Evolutionary conservation across 92 coral and sea anemone genomes (phyloP).

Genomic region (Zoanthus sansibaricus): DNA sequence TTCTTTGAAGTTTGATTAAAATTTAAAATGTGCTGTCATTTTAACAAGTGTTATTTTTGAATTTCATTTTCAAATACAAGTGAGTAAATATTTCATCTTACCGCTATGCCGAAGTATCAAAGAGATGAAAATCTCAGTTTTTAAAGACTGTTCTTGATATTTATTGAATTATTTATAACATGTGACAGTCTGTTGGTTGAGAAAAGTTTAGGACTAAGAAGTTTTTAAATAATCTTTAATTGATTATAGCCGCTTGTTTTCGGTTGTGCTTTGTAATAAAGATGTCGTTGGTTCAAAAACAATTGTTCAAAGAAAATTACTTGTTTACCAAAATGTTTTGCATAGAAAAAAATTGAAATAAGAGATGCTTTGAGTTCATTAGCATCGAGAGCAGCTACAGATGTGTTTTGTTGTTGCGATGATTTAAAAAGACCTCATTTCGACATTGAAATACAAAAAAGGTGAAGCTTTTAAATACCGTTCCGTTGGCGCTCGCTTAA

Average conservation of each 20-base stretch:
- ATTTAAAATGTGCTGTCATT: neutral
- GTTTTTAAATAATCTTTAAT: neutral
- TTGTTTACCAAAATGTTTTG: neutral
- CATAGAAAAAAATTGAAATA: neutral
- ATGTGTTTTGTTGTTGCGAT: neutral
- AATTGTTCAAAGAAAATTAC: neutral
- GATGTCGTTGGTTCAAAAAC: neutral
- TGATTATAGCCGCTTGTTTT: neutral
- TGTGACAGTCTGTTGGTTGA: neutral
- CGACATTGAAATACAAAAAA: neutral
- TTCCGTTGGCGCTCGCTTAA: neutral
- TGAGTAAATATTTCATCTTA: slow-evolving; percentile 2
- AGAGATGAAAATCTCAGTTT: neutral
- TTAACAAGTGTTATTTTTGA: neutral
- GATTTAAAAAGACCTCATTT: neutral
- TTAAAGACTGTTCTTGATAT: neutral
- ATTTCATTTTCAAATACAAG: neutral
- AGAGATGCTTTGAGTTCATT: neutral
- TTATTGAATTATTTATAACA: neutral
- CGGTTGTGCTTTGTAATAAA: neutral
- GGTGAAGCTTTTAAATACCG: neutral
- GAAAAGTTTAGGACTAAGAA: neutral
- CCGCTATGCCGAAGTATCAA: neutral
- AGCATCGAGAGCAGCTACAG: neutral
- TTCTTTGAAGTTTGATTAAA: neutral